Conservation (phyloP, 2,113 vertebrate genomes). For the Galemys pyrenaicus region DNA sequence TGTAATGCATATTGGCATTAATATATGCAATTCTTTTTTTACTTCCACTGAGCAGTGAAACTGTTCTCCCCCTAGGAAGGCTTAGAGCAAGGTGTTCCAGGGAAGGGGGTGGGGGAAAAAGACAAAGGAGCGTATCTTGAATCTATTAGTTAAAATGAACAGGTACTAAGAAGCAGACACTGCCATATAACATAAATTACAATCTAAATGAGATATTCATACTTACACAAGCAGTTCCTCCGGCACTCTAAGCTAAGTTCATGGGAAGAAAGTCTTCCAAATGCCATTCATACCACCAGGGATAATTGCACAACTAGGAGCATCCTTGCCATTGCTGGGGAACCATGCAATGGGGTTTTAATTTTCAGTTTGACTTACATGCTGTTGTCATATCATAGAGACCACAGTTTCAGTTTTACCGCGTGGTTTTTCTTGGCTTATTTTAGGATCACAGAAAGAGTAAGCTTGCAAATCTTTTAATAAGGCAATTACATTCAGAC, state of each 20-base stretch:
- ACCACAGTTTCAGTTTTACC: slow-evolving; percentile 71
- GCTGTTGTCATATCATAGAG: slow-evolving; percentile 79
- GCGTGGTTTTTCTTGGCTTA: slow-evolving; percentile 71
- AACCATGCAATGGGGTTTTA: slow-evolving; percentile 68
- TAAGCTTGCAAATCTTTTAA: slow-evolving; percentile 87
- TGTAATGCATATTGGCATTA: slow-evolving; percentile 49
- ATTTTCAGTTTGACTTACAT: slow-evolving; percentile 83
- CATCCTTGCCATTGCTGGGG: slow-evolving; percentile 34
- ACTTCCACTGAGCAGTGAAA: not conserved
- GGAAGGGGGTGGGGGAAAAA: not conserved
- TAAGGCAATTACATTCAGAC: slow-evolving; percentile 86
- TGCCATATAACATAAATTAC: slow-evolving; percentile 43
- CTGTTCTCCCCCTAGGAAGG: slow-evolving; percentile 48
- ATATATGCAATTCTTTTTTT: slow-evolving; percentile 64
- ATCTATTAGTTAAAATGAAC: slow-evolving; percentile 62
- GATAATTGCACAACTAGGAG: slow-evolving; percentile 54
- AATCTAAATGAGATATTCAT: slow-evolving; percentile 68
- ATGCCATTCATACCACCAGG: slow-evolving; percentile 42
- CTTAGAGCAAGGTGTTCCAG: slow-evolving; percentile 24
- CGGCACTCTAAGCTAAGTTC: not conserved
- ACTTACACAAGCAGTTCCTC: slow-evolving; percentile 64
- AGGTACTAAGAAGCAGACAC: slow-evolving; percentile 59
- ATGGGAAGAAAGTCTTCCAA: slow-evolving; percentile 61
- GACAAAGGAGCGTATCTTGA: slow-evolving; percentile 15
- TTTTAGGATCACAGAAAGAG: slow-evolving; percentile 80